Conservation (phyloP, 2,797 vertebrate genomes). For the Epinephelus malabaricus region DNA sequence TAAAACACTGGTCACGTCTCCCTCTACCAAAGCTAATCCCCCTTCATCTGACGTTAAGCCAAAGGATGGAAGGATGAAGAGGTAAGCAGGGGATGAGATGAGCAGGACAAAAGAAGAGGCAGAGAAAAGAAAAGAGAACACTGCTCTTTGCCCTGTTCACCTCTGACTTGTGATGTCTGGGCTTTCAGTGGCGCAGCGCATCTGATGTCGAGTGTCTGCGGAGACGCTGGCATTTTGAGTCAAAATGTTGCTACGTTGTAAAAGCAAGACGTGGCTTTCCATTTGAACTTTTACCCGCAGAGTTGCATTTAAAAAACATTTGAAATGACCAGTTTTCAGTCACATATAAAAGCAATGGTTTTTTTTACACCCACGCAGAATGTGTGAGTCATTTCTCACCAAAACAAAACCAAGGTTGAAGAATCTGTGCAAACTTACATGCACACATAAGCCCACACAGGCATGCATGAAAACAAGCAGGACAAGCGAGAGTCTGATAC, state of each 20-base stretch:
- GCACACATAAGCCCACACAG: not conserved
- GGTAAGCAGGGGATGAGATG: slow-evolving; percentile 31
- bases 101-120: slow-evolving; percentile 24
- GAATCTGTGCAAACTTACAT: not conserved
- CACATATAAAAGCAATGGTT: not conserved
- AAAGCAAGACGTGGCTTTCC: slow-evolving; percentile 8
- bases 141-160: slow-evolving; percentile 31
- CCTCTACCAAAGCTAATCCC: slow-evolving; percentile 53
- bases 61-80: slow-evolving; percentile 55
- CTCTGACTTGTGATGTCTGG: slow-evolving; percentile 44
- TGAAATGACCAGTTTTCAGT: slow-evolving; percentile 8
- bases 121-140: slow-evolving; percentile 21
- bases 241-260: not conserved
- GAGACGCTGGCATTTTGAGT: slow-evolving; percentile 15
- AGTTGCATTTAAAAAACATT: slow-evolving; percentile 8
- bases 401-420: slow-evolving; percentile 24
- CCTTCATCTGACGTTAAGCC: slow-evolving; percentile 67
- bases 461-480: not conserved
- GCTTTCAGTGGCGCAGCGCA: not conserved
- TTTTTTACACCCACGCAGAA: slow-evolving; percentile 8
- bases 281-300: not conserved
- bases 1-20: slow-evolving; percentile 57
- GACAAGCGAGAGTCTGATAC: not conserved
- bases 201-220: slow-evolving; percentile 18
- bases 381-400: slow-evolving; percentile 38